These are phyloP conservation scores for Platichthys flesus DNA, from an alignment of 2,113 vertebrate species.

Conservation along the genomic window DNA sequence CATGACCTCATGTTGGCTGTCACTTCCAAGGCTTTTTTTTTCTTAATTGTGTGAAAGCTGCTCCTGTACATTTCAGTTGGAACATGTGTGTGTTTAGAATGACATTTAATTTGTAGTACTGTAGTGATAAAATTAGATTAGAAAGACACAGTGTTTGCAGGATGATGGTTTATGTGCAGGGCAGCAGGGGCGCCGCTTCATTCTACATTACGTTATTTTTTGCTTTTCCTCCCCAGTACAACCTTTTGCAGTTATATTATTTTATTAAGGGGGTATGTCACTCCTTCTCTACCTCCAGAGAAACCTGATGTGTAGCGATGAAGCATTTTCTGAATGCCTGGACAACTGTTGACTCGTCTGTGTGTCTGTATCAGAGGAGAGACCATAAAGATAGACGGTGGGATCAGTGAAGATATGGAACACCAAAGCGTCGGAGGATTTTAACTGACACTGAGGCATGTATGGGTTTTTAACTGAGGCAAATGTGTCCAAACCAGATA, in stretches of 20 bases:
- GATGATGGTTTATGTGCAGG: no score
- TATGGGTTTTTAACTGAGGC: slow-evolving; percentile 14
- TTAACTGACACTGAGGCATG: neutral
- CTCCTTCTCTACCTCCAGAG: neutral
- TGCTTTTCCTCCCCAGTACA: no score
- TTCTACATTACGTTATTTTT: no score
- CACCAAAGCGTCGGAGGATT: slow-evolving; percentile 7
- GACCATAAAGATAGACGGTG: neutral
- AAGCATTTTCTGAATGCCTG: slow-evolving; percentile 77
- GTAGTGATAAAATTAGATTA: no score
- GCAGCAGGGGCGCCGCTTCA: no score
- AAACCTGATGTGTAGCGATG: slow-evolving; percentile 68
- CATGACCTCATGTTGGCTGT: slow-evolving; percentile 55
- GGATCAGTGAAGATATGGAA: neutral
- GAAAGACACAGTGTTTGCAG: no score
- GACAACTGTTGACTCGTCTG: slow-evolving; percentile 71
- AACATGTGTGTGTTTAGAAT: no score
- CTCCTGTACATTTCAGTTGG: slow-evolving; percentile 34
- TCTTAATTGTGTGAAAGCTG: slow-evolving; percentile 33
- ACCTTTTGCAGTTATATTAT: slow-evolving; percentile 21
- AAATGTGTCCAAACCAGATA: slow-evolving; percentile 31
- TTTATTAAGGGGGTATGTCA: neutral
- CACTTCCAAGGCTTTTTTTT: slow-evolving; percentile 17
- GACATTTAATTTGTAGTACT: no score
- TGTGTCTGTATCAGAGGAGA: slow-evolving; percentile 39